These are phyloP conservation scores for Dasypus novemcinctus DNA, from an alignment of 2,113 vertebrate species.

Conservation along the genomic window DNA sequence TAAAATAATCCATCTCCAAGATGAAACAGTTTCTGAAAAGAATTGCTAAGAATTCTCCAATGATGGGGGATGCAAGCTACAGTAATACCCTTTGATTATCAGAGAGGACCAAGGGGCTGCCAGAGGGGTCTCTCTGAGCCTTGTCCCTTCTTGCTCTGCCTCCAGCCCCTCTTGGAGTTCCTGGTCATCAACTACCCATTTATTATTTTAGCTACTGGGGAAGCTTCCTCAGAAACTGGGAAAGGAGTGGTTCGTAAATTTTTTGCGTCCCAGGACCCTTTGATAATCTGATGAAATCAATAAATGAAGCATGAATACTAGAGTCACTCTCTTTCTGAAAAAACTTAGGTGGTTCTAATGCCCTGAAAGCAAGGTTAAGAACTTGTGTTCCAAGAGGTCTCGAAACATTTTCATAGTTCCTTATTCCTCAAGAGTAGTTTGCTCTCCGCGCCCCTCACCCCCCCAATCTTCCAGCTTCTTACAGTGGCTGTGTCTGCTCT, in stretches of 20 bases:
- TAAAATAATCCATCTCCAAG: not conserved
- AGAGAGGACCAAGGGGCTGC: not conserved
- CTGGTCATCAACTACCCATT: not conserved
- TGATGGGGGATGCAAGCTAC: not conserved
- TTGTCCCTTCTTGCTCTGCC: not conserved
- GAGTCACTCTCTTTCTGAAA: not conserved
- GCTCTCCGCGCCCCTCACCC: not conserved
- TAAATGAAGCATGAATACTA: not conserved
- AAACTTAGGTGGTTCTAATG: not conserved
- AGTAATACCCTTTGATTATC: not conserved
- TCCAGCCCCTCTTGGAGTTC: not conserved
- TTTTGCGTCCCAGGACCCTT: not conserved
- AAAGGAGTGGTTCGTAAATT: not conserved
- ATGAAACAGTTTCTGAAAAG: not conserved
- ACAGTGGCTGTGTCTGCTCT: not conserved
- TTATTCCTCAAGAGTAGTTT: not conserved
- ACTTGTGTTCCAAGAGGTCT: not conserved
- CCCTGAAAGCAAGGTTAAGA: not conserved
- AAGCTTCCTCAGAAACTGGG: not conserved
- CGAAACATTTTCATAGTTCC: accelerated
- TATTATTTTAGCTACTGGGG: not conserved
- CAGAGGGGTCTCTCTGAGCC: not conserved
- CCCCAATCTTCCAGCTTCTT: not conserved
- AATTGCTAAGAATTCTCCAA: not conserved
- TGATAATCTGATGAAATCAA: not conserved